phyloP scores from a whole-genome alignment of 2,888 invertebrate species.

The Euplexia lucipara region DNA sequence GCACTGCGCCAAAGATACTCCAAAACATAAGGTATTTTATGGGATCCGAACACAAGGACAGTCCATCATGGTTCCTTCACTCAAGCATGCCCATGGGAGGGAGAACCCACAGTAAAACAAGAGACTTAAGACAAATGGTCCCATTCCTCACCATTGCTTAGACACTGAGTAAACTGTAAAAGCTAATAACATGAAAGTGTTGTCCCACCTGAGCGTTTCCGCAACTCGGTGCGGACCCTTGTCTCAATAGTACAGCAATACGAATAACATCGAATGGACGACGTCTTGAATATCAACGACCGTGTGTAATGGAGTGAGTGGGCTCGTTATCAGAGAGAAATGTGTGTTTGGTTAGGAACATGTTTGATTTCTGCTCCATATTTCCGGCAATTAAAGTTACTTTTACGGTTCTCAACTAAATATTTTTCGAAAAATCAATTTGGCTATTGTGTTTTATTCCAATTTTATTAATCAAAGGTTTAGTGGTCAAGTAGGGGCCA shows the following conservation, averaged over 20 bases:
- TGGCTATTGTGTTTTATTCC: no score
- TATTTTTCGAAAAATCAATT: no score
- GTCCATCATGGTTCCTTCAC: neutral
- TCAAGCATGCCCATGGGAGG: neutral
- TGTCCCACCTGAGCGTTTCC: conserved; percentile 17
- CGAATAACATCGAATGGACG: neutral
- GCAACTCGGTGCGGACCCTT: conserved; percentile 33
- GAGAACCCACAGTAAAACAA: conserved; percentile 8
- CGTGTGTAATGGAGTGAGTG: conserved; percentile 1
- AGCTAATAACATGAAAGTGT: conserved; percentile 36
- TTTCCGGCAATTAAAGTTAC: no score
- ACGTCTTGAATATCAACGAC: conserved; percentile 38
- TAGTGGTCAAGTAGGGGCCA: no score
- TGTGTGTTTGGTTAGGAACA: neutral
- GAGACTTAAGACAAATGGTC: conserved; percentile 24
- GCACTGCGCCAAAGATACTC: neutral
- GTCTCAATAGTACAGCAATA: conserved; percentile 12
- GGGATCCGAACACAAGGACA: neutral
- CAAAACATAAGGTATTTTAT: neutral
- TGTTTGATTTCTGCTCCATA: no score
- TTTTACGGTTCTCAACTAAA: no score
- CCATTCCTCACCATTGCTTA: conserved; percentile 7
- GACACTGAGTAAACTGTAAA: conserved; percentile 43
- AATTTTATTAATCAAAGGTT: no score
- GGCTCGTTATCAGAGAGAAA: neutral